phyloP scores from a whole-genome alignment of 2,797 vertebrate species.

The Decapterus maruadsi region DNA sequence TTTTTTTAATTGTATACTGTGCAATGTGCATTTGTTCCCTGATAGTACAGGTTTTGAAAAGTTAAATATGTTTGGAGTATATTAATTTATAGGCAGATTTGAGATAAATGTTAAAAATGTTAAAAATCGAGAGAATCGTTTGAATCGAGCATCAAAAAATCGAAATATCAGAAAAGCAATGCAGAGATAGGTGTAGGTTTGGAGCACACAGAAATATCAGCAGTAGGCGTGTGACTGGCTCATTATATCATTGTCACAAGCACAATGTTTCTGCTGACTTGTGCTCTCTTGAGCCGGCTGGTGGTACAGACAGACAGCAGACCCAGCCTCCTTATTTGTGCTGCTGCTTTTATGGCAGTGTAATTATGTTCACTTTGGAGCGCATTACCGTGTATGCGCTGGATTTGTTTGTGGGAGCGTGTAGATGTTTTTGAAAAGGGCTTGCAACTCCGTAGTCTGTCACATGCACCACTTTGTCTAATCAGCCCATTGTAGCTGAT shows the following conservation, averaged over 20 bases:
- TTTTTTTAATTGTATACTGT: no score
- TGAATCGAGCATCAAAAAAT: no score
- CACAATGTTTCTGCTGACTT: conserved; percentile 44
- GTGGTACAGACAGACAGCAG: conserved; percentile 7
- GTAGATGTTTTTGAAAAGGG: not conserved
- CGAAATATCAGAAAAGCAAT: no score
- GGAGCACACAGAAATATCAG: conserved; percentile 9
- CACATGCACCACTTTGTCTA: conserved; percentile 4
- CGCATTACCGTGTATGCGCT: not conserved
- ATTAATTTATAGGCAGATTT: no score
- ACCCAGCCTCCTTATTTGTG: conserved; percentile 10
- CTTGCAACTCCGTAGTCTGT: not conserved
- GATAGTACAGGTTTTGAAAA: no score
- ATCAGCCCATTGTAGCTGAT: conserved; percentile 9
- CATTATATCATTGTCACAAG: conserved; percentile 48
- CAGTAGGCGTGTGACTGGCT: conserved; percentile 22
- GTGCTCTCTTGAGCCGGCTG: conserved; percentile 13
- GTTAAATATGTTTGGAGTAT: no score
- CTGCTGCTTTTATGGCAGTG: not conserved
- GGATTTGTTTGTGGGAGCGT: not conserved
- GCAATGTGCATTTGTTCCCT: no score
- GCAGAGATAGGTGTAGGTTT: conserved; percentile 16
- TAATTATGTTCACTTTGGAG: conserved; percentile 34
- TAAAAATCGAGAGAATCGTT: no score
- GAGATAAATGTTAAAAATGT: no score